phyloP scores from a whole-genome alignment of 2,888 invertebrate genomes.

The Athalia cordata region DNA sequence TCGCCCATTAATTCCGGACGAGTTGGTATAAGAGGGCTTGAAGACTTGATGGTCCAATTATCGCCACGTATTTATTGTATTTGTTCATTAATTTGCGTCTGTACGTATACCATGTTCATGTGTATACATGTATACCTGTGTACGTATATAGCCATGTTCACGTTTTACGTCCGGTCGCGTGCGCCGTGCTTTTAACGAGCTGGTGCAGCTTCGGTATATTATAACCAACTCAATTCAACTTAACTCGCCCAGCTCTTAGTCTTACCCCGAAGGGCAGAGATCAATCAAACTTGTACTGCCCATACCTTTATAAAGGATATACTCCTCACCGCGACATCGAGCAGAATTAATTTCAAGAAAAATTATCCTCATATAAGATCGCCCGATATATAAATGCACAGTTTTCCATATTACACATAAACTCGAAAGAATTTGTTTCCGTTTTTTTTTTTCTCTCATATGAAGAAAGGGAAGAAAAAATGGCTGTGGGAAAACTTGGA shows the following conservation, averaged over 20 bases:
- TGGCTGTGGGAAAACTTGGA: no score
- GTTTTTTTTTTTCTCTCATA: no score
- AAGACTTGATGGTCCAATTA: conserved; percentile 46
- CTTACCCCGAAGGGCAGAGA: conserved; percentile 47
- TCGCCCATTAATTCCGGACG: conserved; percentile 18
- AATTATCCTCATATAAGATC: neutral
- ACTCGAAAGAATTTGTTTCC: no score
- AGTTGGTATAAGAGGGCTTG: neutral
- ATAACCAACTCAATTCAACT: no score
- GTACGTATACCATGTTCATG: neutral
- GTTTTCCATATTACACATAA: no score
- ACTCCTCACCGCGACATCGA: no score
- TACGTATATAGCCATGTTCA: neutral
- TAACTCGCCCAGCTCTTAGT: neutral
- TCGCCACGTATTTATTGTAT: conserved; percentile 45
- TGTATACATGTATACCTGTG: no score
- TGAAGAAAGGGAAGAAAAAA: no score
- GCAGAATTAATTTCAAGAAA: neutral
- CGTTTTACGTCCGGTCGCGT: conserved; percentile 47
- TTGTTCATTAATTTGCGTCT: conserved; percentile 47
- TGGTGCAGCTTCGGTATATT: conserved; percentile 14
- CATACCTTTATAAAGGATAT: neutral
- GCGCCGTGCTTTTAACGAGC: conserved; percentile 48
- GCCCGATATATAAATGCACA: neutral
- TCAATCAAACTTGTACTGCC: conserved; percentile 47